Percentiles rank a stretch among this genome's conserved stretches.
Evolutionary conservation across 2,113 vertebrate genomes (phyloP).

Genomic region (Myiopsitta monachus): DNA sequence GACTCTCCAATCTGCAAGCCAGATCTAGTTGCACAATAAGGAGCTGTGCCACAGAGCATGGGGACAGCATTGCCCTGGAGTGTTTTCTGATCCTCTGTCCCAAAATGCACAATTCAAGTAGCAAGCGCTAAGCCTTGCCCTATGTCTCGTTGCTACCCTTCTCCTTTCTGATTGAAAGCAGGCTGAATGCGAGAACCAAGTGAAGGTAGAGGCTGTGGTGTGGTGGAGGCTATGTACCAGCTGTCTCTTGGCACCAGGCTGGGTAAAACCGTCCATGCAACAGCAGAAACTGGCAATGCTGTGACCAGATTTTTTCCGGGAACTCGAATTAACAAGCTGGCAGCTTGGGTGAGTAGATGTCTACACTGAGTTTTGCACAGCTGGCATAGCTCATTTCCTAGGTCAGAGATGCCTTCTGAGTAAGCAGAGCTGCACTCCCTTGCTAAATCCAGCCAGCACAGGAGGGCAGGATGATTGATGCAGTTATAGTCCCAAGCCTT

Average conservation of each 20-base stretch:
- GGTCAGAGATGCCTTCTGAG: not conserved
- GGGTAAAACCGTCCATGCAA: not conserved
- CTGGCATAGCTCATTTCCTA: not conserved
- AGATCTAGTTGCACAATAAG: not conserved
- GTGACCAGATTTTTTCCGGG: not conserved
- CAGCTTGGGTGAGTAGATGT: not conserved
- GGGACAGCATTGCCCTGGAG: not conserved
- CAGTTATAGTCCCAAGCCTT: not conserved
- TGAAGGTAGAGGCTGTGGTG: not conserved
- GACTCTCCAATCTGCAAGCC: accelerated
- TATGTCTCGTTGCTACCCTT: not conserved
- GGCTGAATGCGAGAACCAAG: not conserved
- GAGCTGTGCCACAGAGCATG: not conserved
- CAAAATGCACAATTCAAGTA: not conserved
- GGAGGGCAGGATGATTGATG: not conserved
- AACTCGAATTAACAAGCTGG: not conserved
- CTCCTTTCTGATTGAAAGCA: not conserved
- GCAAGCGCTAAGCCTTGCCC: not conserved
- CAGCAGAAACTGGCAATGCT: not conserved
- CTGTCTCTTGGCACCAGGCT: not conserved
- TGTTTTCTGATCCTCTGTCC: not conserved
- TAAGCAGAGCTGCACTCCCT: not conserved
- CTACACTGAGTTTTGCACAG: not conserved
- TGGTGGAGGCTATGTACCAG: not conserved
- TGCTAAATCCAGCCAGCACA: not conserved